These are phyloP conservation scores for Chaetura pelagica DNA, from an alignment of 2,113 vertebrate species.

Conservation along the genomic window DNA sequence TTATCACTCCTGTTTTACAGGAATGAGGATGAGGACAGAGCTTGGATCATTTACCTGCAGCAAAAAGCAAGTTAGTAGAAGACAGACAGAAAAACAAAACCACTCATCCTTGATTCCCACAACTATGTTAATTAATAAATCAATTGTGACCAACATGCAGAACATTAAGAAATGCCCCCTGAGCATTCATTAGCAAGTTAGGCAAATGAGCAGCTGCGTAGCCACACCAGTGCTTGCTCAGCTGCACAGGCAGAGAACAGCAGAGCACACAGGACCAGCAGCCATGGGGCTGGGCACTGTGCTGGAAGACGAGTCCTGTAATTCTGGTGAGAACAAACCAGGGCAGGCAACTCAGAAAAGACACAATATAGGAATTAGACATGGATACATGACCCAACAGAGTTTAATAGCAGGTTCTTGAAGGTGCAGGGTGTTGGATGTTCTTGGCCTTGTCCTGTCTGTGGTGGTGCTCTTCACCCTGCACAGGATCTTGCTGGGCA, in stretches of 20 bases:
- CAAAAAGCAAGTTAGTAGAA: neutral
- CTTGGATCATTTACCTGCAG: neutral
- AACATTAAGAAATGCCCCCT: constrained; percentile 24
- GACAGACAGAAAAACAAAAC: neutral
- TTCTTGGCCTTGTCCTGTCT: neutral
- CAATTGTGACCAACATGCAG: constrained; percentile 34
- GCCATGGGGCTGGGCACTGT: rapidly evolving
- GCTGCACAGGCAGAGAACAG: constrained; percentile 17
- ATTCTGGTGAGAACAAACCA: neutral
- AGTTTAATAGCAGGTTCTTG: neutral
- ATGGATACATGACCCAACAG: neutral
- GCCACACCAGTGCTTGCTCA: neutral
- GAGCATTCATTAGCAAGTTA: constrained; percentile 23
- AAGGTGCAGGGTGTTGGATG: neutral
- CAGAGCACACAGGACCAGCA: rapidly evolving
- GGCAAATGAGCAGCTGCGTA: constrained; percentile 60
- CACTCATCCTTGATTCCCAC: neutral
- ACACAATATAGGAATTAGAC: neutral
- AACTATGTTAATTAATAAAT: constrained; percentile 20
- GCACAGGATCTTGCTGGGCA: neutral
- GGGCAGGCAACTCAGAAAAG: neutral
- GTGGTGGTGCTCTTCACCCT: neutral
- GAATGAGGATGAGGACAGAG: neutral
- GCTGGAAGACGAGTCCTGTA: rapidly evolving
- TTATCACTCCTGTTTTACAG: neutral